phyloP scores from a whole-genome alignment of 2,888 invertebrate genomes.

The Xestobium rufovillosum region DNA sequence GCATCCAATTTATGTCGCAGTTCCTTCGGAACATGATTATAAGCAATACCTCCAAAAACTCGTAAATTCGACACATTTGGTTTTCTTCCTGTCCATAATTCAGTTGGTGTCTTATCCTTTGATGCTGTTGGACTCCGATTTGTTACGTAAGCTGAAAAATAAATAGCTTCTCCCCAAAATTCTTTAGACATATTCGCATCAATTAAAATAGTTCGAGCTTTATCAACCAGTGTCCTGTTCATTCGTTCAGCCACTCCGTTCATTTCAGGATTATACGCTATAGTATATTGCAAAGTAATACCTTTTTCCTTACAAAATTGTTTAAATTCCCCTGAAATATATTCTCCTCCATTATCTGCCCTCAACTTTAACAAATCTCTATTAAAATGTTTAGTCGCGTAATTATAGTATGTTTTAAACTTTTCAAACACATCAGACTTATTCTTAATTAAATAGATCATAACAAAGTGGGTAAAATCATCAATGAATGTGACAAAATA shows the following conservation, averaged over 20 bases:
- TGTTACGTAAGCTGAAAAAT: constrained; percentile 10
- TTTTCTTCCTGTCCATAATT: constrained; percentile 9
- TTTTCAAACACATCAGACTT: constrained; percentile 16
- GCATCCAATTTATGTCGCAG: constrained; percentile 14
- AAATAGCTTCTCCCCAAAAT: constrained; percentile 18
- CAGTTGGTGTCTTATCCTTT: constrained; percentile 10
- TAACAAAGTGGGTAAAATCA: constrained; percentile 12
- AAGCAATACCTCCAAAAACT: constrained; percentile 11
- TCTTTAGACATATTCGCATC: too few species aligned
- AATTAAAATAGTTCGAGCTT: constrained; percentile 16
- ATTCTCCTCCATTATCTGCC: constrained; percentile 17
- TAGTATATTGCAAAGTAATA: constrained; percentile 15
- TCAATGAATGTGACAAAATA: constrained; percentile 15
- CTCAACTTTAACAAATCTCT: constrained; percentile 11
- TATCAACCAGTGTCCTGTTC: constrained; percentile 17
- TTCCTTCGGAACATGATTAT: constrained; percentile 14
- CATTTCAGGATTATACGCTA: constrained; percentile 16
- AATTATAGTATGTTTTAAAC: constrained; percentile 12
- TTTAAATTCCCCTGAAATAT: constrained; percentile 14
- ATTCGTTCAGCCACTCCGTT: constrained; percentile 19
- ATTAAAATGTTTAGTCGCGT: constrained; percentile 7
- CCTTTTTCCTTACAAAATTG: constrained; percentile 17
- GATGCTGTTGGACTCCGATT: constrained; percentile 12
- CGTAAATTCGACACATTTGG: constrained; percentile 11
- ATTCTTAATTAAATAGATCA: constrained; percentile 16